Percentiles rank a stretch among this genome's conserved stretches.
These are phyloP conservation scores for Terrapene triunguis DNA, from an alignment of 2,113 vertebrate genomes.

Conservation along the genomic window DNA sequence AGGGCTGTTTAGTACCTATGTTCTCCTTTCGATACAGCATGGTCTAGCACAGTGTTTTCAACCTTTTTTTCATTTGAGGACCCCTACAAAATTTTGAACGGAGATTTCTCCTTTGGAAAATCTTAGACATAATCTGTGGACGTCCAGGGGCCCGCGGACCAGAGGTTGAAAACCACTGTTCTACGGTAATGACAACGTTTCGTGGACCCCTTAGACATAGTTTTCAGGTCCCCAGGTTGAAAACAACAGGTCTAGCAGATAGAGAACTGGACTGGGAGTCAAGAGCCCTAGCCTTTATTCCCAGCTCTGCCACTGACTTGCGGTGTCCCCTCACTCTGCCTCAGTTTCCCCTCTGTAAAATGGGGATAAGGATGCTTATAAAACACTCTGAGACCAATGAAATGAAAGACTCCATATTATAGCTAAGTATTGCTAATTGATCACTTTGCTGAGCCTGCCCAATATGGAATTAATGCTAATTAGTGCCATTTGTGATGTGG, in stretches of 20 bases:
- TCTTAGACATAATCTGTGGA: no score
- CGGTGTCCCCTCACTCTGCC: not conserved
- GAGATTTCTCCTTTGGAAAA: no score
- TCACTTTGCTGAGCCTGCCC: not conserved
- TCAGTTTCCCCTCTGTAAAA: not conserved
- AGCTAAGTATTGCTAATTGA: not conserved
- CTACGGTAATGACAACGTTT: no score
- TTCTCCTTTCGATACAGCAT: no score
- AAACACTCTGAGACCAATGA: not conserved
- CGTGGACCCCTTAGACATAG: no score
- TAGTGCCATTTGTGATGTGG: not conserved
- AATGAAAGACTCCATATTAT: not conserved
- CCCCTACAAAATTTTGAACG: no score
- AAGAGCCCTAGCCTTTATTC: not conserved
- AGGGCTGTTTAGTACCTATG: not conserved
- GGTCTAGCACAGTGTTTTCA: not conserved
- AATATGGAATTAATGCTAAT: not conserved
- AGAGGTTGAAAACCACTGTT: no score
- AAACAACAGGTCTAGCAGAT: not conserved
- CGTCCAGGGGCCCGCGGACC: no score
- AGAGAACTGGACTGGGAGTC: not conserved
- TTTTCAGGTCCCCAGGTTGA: no score
- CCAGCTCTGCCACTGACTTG: not conserved
- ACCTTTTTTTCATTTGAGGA: no score
- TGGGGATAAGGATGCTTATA: fast-evolving